Evolutionary conservation across 2,113 vertebrate genomes (phyloP).

Genomic region (Protobothrops mucrosquamatus): DNA sequence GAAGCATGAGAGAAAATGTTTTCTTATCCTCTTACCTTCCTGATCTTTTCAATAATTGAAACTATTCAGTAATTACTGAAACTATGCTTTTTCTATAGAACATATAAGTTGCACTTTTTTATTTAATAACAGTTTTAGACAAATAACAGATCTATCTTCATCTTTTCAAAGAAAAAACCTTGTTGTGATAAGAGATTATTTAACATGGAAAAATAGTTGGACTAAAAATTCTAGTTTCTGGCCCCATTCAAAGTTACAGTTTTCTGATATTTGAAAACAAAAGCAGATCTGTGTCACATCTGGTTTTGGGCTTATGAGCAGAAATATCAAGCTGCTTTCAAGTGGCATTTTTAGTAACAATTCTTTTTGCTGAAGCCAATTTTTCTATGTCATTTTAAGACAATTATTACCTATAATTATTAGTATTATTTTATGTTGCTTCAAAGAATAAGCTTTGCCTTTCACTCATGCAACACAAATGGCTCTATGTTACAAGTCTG

Average conservation of each 20-base stretch:
- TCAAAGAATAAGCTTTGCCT: slow-evolving; percentile 1
- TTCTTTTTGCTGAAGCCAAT: background rate
- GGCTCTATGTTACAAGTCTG: background rate
- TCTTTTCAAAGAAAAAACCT: background rate
- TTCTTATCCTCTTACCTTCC: background rate
- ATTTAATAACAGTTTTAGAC: background rate
- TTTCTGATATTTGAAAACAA: background rate
- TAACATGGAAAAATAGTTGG: background rate
- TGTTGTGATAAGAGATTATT: background rate
- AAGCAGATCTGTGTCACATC: background rate
- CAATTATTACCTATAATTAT: background rate
- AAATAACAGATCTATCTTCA: background rate
- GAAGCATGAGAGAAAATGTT: background rate
- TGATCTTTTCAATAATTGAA: background rate
- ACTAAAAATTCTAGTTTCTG: background rate
- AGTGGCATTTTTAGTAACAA: slow-evolving; percentile 4
- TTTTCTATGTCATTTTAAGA: background rate
- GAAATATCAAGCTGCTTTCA: slow-evolving; percentile 3
- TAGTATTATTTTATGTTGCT: background rate
- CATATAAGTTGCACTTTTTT: background rate
- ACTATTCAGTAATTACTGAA: background rate
- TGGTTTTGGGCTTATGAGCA: background rate
- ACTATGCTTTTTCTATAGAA: background rate
- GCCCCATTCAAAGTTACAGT: background rate
- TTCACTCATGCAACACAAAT: background rate